Percentiles rank a stretch among this genome's conserved stretches.
Evolutionary conservation across 2,888 invertebrate genomes (phyloP).

Genomic region (Caenorhabditis uteleia): DNA sequence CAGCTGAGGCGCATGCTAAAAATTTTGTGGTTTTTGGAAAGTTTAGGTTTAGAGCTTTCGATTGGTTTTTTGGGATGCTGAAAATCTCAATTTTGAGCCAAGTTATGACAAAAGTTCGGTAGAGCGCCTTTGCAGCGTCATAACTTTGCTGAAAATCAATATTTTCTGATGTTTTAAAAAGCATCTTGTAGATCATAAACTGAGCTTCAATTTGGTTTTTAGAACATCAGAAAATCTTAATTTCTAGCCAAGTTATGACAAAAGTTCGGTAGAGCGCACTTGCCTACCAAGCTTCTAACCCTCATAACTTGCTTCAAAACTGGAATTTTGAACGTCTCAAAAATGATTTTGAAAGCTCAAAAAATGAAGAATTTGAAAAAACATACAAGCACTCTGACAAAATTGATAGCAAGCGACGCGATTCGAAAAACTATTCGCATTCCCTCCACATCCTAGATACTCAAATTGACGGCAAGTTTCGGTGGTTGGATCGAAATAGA

Average conservation of each 20-base stretch:
- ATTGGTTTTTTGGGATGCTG: neutral
- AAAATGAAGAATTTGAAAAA: too few species aligned
- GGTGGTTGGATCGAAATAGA: conserved; percentile 48
- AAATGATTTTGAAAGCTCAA: neutral
- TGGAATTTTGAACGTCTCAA: neutral
- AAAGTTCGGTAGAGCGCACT: too few species aligned
- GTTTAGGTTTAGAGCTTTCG: conserved; percentile 1
- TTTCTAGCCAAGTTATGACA: too few species aligned
- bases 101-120: too few species aligned
- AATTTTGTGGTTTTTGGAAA: neutral
- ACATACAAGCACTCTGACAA: conserved; percentile 58
- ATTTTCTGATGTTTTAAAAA: neutral
- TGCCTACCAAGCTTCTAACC: too few species aligned
- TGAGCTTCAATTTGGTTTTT: too few species aligned
- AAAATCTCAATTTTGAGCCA: too few species aligned
- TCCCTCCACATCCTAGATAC: conserved; percentile 46
- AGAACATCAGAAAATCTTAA: too few species aligned
- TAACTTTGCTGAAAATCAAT: too few species aligned
- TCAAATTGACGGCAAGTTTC: conserved; percentile 44
- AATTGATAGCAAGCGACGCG: conserved; percentile 55
- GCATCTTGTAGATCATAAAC: too few species aligned
- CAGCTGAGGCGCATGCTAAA: conserved; percentile 60
- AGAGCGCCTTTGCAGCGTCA: too few species aligned
- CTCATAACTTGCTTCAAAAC: neutral
- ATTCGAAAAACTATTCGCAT: conserved; percentile 55